These are phyloP conservation scores for Epirrhoe tristata DNA, from an alignment of 2,888 invertebrate species.

Conservation along the genomic window DNA sequence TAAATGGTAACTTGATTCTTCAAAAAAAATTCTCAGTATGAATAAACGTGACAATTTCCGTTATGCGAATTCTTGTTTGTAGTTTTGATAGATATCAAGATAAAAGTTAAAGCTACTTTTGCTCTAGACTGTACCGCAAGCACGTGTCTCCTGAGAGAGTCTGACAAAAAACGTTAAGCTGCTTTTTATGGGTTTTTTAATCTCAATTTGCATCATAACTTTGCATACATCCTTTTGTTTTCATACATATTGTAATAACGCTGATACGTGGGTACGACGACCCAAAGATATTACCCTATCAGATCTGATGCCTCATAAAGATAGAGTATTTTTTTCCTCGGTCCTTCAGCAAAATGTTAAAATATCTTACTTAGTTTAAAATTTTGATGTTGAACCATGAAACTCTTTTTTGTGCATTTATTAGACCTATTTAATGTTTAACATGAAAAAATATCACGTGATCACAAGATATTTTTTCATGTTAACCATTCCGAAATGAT, in stretches of 20 bases:
- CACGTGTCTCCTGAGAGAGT: slow-evolving; percentile 30
- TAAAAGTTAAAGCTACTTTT: not conserved
- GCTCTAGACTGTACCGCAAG: slow-evolving; percentile 47
- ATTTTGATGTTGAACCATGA: not conserved
- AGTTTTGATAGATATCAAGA: not conserved
- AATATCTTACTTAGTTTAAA: not conserved
- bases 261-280: slow-evolving; percentile 35
- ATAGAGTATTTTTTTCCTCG: slow-evolving; percentile 24
- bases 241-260: slow-evolving; percentile 43
- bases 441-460: no score
- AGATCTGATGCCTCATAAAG: slow-evolving; percentile 42
- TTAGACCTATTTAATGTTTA: no score
- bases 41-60: no score
- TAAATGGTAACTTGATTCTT: no score
- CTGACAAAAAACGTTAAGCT: slow-evolving; percentile 46
- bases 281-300: slow-evolving; percentile 38
- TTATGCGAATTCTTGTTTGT: no score
- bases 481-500: no score
- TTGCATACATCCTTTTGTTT: slow-evolving; percentile 56
- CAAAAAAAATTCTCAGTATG: no score
- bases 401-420: no score
- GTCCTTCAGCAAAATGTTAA: not conserved
- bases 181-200: slow-evolving; percentile 53
- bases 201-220: slow-evolving; percentile 54
- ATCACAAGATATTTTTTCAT: no score